Conservation (phyloP, 2,888 invertebrate species). For the Acholoe squamosa region DNA sequence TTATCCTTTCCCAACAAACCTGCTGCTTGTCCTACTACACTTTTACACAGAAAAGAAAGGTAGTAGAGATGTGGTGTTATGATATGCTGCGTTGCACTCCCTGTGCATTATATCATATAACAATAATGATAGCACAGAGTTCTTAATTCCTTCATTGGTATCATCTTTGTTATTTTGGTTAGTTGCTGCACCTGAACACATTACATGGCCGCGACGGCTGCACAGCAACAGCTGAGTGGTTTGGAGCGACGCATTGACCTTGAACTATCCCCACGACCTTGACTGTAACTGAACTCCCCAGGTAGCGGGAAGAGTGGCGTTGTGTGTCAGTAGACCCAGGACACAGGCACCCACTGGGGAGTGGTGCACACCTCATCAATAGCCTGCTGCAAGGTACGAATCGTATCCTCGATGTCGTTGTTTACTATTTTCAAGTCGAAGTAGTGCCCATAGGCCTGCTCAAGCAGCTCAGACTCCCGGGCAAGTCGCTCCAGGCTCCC, state of each 20-base stretch:
- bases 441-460: constrained; percentile 98
- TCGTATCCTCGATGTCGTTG: constrained; percentile 99
- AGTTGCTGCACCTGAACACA: constrained; percentile 33
- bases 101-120: neutral
- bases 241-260: constrained; percentile 36
- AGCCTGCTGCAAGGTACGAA: constrained; percentile 94
- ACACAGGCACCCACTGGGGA: constrained; percentile 98
- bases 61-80: neutral
- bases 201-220: constrained; percentile 46
- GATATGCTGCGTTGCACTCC: constrained; percentile 50
- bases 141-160: neutral
- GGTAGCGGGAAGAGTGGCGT: constrained; percentile 27
- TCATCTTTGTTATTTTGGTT: constrained; percentile 9
- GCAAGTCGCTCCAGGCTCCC: constrained; percentile 97
- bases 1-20: neutral
- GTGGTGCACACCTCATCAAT: constrained; percentile 91
- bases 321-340: constrained; percentile 92
- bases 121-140: neutral
- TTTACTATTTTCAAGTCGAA: constrained; percentile 99
- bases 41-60: neutral
- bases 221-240: constrained; percentile 48
- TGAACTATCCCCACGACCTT: neutral
- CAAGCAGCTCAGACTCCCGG: constrained; percentile 97
- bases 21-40: neutral
- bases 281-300: neutral